Evolutionary conservation across 2,888 invertebrate genomes (phyloP).

Genomic region (Adineta ricciae): DNA sequence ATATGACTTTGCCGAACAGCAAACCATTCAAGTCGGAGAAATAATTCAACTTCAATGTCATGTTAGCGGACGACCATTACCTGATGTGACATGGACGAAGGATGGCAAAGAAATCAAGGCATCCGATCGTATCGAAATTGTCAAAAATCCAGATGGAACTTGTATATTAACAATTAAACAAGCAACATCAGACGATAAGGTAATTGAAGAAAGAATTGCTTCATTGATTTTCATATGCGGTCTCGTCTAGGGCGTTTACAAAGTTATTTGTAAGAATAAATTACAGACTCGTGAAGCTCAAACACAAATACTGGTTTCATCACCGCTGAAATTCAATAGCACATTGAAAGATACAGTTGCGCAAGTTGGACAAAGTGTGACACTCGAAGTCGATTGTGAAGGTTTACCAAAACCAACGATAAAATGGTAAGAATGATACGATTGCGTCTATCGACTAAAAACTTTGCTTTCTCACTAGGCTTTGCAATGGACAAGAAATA

Average conservation of each 20-base stretch:
- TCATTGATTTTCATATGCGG: not conserved
- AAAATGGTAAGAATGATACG: constrained; percentile 28
- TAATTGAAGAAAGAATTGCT: constrained; percentile 10
- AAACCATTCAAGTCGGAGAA: constrained; percentile 23
- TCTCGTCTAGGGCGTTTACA: not conserved
- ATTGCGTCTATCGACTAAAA: too few relatives aligned
- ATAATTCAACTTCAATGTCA: constrained; percentile 22
- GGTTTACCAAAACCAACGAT: constrained; percentile 32
- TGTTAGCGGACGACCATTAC: constrained; percentile 26
- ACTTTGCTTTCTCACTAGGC: too few relatives aligned
- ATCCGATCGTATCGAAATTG: constrained; percentile 1
- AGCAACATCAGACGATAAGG: constrained; percentile 25
- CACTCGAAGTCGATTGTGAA: constrained; percentile 28
- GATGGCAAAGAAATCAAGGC: constrained; percentile 29
- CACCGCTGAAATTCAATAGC: constrained; percentile 14
- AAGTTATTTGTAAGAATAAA: constrained; percentile 12
- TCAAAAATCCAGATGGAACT: constrained; percentile 23
- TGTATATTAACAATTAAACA: constrained; percentile 23
- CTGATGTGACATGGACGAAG: constrained; percentile 25
- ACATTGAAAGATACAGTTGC: not conserved
- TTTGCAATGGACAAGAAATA: constrained; percentile 2
- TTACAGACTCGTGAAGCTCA: constrained; percentile 21
- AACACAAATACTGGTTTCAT: not conserved
- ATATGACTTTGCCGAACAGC: constrained; percentile 18
- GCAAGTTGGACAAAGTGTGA: constrained; percentile 19